phyloP scores from a whole-genome alignment of 2,888 invertebrate species.

The Teinopalpus imperialis region DNA sequence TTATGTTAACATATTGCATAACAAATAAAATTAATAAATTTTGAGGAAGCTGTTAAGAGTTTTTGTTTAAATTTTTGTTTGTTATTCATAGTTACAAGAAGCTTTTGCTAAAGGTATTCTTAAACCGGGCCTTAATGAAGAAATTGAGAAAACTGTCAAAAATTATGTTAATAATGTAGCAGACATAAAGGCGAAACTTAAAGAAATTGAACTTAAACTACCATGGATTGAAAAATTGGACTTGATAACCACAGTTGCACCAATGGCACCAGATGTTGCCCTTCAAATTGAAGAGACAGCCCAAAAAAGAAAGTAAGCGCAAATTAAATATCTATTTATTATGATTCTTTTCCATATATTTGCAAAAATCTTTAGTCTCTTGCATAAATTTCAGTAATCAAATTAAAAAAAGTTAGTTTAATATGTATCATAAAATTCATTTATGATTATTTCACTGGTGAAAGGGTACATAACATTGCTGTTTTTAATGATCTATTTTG shows the following conservation, averaged over 20 bases:
- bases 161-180: constrained; percentile 87
- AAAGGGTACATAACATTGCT: no score
- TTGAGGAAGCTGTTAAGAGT: no score
- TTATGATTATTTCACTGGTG: no score
- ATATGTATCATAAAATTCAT: background rate
- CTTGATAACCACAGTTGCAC: constrained; percentile 88
- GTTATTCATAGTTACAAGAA: constrained; percentile 90
- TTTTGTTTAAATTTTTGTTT: constrained; percentile 5
- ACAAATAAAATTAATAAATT: no score
- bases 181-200: constrained; percentile 86
- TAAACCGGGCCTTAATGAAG: constrained; percentile 92
- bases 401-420: background rate
- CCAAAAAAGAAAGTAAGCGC: constrained; percentile 83
- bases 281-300: constrained; percentile 89
- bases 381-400: no score
- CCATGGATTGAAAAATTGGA: constrained; percentile 95
- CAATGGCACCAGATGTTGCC: constrained; percentile 92
- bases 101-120: constrained; percentile 93
- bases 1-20: no score
- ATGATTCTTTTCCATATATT: no score
- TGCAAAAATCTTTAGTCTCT: no score
- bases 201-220: constrained; percentile 86
- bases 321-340: no score
- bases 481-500: no score
- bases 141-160: constrained; percentile 81